These are phyloP conservation scores for Aelia acuminata DNA, from an alignment of 2,888 invertebrate species.

Conservation along the genomic window DNA sequence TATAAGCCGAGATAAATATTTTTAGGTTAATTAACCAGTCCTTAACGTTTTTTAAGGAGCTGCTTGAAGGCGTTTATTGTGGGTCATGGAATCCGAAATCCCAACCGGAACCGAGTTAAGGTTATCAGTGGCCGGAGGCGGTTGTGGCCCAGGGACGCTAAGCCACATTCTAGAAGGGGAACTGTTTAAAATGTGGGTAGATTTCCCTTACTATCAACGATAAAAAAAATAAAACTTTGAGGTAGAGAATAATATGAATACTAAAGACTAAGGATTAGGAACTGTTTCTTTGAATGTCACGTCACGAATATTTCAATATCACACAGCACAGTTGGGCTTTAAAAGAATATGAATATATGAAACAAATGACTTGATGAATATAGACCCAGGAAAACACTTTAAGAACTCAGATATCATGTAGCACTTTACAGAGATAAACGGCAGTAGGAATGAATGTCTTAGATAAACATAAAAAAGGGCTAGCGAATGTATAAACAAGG, in stretches of 20 bases:
- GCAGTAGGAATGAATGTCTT: too few species aligned
- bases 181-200: background rate
- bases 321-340: too few species aligned
- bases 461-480: background rate
- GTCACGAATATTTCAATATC: too few species aligned
- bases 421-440: too few species aligned
- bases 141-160: background rate
- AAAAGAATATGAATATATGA: too few species aligned
- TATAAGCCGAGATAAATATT: background rate
- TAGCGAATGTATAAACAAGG: background rate
- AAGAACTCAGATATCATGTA: too few species aligned
- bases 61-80: background rate
- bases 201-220: background rate
- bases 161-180: background rate
- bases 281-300: too few species aligned
- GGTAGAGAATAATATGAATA: background rate
- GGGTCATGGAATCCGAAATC: background rate
- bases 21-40: constrained; percentile 10
- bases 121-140: background rate
- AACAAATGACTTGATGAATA: too few species aligned
- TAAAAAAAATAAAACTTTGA: background rate
- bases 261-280: too few species aligned
- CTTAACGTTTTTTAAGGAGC: background rate
- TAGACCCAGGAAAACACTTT: too few species aligned
- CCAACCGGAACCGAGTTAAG: constrained; percentile 5